Evolutionary conservation across 2,797 vertebrate species (phyloP).

Genomic region (Uromys caudimaculatus): DNA sequence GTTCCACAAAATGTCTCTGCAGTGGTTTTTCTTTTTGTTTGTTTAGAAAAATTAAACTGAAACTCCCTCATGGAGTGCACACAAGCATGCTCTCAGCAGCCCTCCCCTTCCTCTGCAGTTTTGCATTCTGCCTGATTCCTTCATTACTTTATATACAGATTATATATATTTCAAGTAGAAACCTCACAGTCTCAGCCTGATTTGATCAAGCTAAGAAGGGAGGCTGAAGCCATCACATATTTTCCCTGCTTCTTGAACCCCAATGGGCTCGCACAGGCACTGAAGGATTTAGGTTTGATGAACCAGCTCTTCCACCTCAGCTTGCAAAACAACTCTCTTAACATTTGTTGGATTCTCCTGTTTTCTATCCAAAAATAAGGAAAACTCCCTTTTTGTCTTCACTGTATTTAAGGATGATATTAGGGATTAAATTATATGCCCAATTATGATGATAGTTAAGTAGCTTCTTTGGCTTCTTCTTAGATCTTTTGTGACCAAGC

Average conservation of each 20-base stretch:
- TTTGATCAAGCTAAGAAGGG: not conserved
- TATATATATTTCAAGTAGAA: not conserved
- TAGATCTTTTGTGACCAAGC: not conserved
- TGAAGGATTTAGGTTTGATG: not conserved
- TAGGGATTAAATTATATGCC: not conserved
- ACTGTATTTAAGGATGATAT: conserved; percentile 15
- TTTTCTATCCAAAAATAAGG: not conserved
- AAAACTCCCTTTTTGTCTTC: not conserved
- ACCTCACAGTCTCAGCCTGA: not conserved
- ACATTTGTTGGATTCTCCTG: not conserved
- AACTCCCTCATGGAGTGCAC: not conserved
- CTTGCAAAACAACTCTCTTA: not conserved
- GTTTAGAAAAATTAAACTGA: conserved; percentile 22
- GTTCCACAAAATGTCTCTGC: not conserved
- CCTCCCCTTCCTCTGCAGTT: not conserved
- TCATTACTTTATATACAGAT: not conserved
- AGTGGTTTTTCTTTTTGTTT: not conserved
- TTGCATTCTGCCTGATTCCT: not conserved
- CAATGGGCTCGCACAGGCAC: not conserved
- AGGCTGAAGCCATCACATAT: not conserved
- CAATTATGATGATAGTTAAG: not conserved
- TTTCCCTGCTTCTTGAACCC: not conserved
- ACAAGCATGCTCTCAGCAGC: not conserved
- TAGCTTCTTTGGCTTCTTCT: not conserved
- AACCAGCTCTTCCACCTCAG: not conserved